Evolutionary conservation across 2,888 invertebrate species (phyloP), one percentile per base, ranked within the genome.

Genomic region (Patella pellucida): DNA sequence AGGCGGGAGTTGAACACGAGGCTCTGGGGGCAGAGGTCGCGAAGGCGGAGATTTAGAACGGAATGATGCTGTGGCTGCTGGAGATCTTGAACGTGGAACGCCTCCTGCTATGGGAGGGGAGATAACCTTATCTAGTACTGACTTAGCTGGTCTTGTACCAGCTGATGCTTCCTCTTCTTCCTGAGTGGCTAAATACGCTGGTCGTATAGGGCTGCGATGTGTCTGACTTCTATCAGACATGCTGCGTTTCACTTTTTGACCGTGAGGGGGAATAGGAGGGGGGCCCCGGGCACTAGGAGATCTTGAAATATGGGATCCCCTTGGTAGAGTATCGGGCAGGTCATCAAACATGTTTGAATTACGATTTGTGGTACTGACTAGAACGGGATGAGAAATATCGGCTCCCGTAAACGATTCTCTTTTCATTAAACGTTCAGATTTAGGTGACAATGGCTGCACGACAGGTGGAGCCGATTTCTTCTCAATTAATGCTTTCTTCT

Each of bases 291-390:
- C 54, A 51, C 74, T 56, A 62, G 76, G 69, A 3, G 72, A 15
- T 51, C 72, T 68, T 27, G 71, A 51, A 15, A 74, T 41, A 7
- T 72, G 69, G 67, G 74, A 72, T n/a, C 78, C 78, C 54, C 79
- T 76, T 12, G 77, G 72, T n/a, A 79, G 78, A 68, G 78, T 75
- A 15, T 79, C 76, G 41, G 79, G 76, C 19, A 78, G 76, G 52
- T 82, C 79, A 12, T 80, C 83, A 70, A 86, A 82, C 69, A 85
- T 86, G 69, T 85, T 82, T 15, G 88, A 87, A 72, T 85, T 80
- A 31, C 88, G 79, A 76, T 87, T 87, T 19, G 88, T 88, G 50
- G 87, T 88, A 77, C 88, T 87, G 5, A 86, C 83, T 41, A 88
- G 77, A 5, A 88, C 84, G 41, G 88, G 88, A 27, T 79, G 83